A percentile compares a stretch with the other conserved stretches of the same genome.
These are phyloP conservation scores for Mallotus villosus DNA, from an alignment of 2,797 vertebrate species.

Conservation along the genomic window DNA sequence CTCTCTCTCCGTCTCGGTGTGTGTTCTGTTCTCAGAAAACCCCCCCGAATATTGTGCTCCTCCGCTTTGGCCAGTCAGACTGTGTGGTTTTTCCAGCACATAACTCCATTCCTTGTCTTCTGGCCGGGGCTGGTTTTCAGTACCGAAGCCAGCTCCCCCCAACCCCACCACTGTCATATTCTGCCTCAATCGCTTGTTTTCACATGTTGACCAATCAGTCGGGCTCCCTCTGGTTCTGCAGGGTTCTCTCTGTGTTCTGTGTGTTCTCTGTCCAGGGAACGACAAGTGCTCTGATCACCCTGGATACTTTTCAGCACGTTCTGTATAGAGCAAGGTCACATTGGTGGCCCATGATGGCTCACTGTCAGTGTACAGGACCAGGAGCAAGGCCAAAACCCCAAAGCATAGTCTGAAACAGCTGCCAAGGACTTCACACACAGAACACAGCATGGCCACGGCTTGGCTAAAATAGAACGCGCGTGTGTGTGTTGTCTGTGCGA, in stretches of 20 bases:
- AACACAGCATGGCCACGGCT: conserved; percentile 43
- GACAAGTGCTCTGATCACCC: conserved; percentile 36
- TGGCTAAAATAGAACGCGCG: conserved; percentile 63
- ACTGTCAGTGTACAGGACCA: conserved; percentile 49
- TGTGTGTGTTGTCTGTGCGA: conserved; percentile 4
- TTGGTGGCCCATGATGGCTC: conserved; percentile 46
- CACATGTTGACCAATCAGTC: conserved; percentile 28
- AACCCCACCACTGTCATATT: conserved; percentile 16
- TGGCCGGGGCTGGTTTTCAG: conserved; percentile 2
- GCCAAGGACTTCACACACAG: conserved; percentile 53
- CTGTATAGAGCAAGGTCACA: conserved; percentile 38
- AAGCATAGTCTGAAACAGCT: conserved; percentile 55
- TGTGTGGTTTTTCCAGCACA: conserved; percentile 66
- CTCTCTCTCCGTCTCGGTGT: background rate
- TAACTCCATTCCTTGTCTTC: conserved; percentile 65
- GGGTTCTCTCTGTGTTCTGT: conserved; percentile 23
- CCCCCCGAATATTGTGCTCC: conserved; percentile 37
- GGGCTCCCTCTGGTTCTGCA: conserved; percentile 25
- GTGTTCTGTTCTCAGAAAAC: conserved; percentile 55
- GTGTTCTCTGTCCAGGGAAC: conserved; percentile 35
- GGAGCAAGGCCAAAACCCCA: conserved; percentile 38
- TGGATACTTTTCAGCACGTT: conserved; percentile 53
- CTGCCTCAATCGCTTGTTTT: conserved; percentile 19
- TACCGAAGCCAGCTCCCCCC: conserved; percentile 46
- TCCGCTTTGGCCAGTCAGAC: conserved; percentile 61